phyloP scores from a whole-genome alignment of 2,113 vertebrate species.

The Microcebus lehilahytsara region DNA sequence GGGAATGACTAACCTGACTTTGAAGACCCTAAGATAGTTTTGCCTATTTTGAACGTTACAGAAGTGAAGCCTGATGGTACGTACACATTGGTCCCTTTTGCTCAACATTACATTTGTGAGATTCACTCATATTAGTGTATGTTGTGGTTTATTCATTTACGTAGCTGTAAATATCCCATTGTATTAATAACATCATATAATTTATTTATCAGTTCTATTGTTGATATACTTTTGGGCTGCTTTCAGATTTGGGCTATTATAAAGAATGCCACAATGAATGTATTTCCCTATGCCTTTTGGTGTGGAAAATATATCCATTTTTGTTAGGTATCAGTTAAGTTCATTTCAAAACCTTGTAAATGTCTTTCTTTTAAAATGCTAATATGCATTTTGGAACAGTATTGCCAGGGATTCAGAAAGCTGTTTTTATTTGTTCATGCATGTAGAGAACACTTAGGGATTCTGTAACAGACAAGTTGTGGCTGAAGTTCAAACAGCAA shows the following conservation, averaged over 20 bases:
- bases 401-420: neutral
- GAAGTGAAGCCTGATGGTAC: neutral
- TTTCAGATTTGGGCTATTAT: neutral
- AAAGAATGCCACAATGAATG: neutral
- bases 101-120: neutral
- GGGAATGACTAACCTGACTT: neutral
- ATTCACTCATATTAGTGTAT: neutral
- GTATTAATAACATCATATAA: neutral
- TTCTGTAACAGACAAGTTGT: neutral
- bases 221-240: neutral
- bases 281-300: neutral
- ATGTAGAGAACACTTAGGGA: neutral
- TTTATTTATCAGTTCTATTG: neutral
- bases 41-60: neutral
- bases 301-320: neutral
- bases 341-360: neutral
- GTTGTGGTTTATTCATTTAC: neutral
- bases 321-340: neutral
- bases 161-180: neutral
- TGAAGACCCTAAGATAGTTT: neutral
- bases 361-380: neutral
- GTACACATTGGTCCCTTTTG: neutral
- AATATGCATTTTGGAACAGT: neutral
- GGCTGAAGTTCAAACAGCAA: slow-evolving; percentile 32
- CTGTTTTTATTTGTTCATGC: slow-evolving; percentile 24